These are phyloP conservation scores for Thamnaconus septentrionalis DNA, from an alignment of 2,113 vertebrate species.

Conservation along the genomic window DNA sequence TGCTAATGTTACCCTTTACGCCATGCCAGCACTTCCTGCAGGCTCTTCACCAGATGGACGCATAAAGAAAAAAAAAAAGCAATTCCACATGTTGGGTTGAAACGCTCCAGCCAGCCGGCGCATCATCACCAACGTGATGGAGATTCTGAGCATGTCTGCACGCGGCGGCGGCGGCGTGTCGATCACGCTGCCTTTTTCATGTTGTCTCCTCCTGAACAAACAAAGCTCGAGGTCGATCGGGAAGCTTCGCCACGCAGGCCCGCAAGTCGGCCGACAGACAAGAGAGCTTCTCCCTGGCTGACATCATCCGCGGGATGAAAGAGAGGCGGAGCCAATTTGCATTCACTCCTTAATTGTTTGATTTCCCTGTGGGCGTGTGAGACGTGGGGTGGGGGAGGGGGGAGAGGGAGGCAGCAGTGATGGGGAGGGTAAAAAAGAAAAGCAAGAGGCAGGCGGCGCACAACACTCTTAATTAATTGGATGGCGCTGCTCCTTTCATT, in stretches of 20 bases:
- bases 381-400: conserved; percentile 17
- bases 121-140: no score
- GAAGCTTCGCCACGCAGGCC: neutral
- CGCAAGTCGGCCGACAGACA: no score
- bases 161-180: no score
- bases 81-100: no score
- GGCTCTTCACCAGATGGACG: no score
- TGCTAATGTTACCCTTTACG: no score
- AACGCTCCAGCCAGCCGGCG: no score
- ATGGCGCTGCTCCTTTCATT: conserved; percentile 12
- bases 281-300: conserved; percentile 26
- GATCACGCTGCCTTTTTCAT: neutral
- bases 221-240: conserved; percentile 1
- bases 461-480: conserved; percentile 66
- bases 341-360: conserved; percentile 59
- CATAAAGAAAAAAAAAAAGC: no score
- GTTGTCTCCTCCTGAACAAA: conserved; percentile 22
- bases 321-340: conserved; percentile 44
- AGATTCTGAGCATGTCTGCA: no score
- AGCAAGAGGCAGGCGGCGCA: neutral
- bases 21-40: no score
- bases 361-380: conserved; percentile 39
- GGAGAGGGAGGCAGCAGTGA: conserved; percentile 1
- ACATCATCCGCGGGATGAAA: conserved; percentile 27
- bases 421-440: neutral